Base-by-base conservation (phyloP, 2,797 vertebrate species). In the Cheirogaleus major region DNA sequence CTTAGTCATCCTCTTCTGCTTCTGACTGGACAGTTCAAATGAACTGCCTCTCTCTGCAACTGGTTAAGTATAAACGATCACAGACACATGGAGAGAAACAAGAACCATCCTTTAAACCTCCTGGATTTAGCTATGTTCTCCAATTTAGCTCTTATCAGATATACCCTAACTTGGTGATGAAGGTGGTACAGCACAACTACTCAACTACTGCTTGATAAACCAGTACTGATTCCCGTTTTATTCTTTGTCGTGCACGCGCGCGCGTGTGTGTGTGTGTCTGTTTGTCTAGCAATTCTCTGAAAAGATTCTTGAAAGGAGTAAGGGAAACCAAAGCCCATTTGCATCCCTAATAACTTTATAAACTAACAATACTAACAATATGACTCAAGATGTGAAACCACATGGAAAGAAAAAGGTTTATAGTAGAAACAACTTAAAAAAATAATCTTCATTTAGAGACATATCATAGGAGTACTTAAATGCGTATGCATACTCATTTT, bases 321-420 rank as follows among this genome's bases (percentile, higher is more conserved):
- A 87, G 6, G n/a, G 52, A 50, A 87, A 81, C 45, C 23, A 55
- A 94, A 73, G 35, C 11, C 35, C 25, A 85, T 52, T 65, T 83
- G 50, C 0, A 82, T 32, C 4, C 7, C 52, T 88, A 93, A 8
- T 88, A 93, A 82, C 9, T 86, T 15, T 79, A 85, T 38, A 95
- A 95, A 73, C 38, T 38, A 79, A 59, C 50, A 95, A 84, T 8
- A 72, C 35, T 76, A 95, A 73, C 32, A 93, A 30, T 82, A 94
- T 72, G 35, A 96, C 7, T 69, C 23, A 87, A 95, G 67, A 94
- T 76, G 25, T 97, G 81, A 75, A 95, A 87, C 25, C 90, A 95
- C 67, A 73, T 78, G 61, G 91, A 94, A 90, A 95, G 48, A 88
- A 90, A 84, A 7, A 48, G 30, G 35, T 65, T 83, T 88, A 35